Base-by-base conservation (phyloP, 2,797 vertebrate genomes). In the Cheirogaleus major region DNA sequence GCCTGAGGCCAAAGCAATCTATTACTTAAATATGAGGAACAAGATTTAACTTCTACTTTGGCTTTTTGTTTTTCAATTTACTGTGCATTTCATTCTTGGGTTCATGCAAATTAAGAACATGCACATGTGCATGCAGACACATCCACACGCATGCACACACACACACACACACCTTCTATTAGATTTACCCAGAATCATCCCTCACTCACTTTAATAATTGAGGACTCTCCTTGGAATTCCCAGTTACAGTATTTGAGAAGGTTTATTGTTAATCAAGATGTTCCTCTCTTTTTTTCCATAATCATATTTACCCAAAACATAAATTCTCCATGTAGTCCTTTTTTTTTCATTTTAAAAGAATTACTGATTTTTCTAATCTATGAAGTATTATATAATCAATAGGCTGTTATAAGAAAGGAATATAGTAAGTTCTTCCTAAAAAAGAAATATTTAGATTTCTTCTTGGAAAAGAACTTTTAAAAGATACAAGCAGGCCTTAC, bases 401-500 rank as follows among this genome's bases (percentile, higher is more conserved):
- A 84, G 59, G 20, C 12, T 83, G 0, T 10, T 79, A 69, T 85
- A 95, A 78, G 10, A 23, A 76, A 93, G 35, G 17, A 89, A 35
- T 82, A 81, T 3, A 72, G 1, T 67, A 92, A 81, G 12, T 86
- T 94, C 48, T 86, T 82, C 41, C 57, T 91, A 50, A 91, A 81
- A 85, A 89, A 83, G 6, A 91, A 91, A 72, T 30, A 23, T 91
- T 92, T 59, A 91, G 41, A 90, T 85, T 79, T 38, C 27, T 72
- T 86, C n/a, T 79, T 79, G 30, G 41, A 87, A 86, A 93, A 95
- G 25, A 70, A n/a, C 17, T 69, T 95, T 85, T 61, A 85, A 94
- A 97, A 92, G 65, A 80, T 41, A 76, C 0, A 84, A 20, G 30
- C 27, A 81, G 23, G 27, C 83, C 35, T 91, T 89, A 3, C n/a